A percentile compares a stretch with the other conserved stretches of the same genome.
These are phyloP conservation scores for Sialia sialis DNA, from an alignment of 2,113 vertebrate genomes.

Conservation along the genomic window DNA sequence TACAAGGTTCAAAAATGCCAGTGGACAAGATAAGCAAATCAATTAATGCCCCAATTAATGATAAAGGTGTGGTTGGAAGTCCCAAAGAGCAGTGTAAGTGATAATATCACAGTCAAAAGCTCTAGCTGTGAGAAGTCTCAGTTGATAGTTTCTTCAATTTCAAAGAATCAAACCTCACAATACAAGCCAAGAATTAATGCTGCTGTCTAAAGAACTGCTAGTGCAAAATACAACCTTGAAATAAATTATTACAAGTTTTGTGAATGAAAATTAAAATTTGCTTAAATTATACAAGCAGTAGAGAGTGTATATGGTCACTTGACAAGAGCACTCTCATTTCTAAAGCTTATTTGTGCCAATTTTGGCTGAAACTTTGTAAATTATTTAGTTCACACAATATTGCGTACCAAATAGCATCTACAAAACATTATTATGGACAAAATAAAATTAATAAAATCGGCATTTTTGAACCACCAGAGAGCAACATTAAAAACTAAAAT, in stretches of 20 bases:
- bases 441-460: background rate
- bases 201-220: background rate
- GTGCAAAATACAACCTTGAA: background rate
- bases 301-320: background rate
- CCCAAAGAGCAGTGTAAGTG: background rate
- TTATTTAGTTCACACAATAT: background rate
- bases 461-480: background rate
- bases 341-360: background rate
- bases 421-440: background rate
- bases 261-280: background rate
- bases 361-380: background rate
- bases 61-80: background rate
- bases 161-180: conserved; percentile 8
- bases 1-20: background rate
- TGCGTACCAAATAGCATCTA: background rate
- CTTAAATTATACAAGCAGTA: background rate
- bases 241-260: background rate
- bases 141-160: conserved; percentile 1
- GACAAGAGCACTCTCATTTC: background rate
- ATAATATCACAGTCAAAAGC: background rate
- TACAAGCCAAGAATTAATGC: background rate
- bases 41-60: background rate
- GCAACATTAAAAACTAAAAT: background rate
- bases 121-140: background rate
- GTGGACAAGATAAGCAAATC: background rate